phyloP scores from a whole-genome alignment of 2,888 invertebrate genomes.

The Harpagoxenus sublaevis region DNA sequence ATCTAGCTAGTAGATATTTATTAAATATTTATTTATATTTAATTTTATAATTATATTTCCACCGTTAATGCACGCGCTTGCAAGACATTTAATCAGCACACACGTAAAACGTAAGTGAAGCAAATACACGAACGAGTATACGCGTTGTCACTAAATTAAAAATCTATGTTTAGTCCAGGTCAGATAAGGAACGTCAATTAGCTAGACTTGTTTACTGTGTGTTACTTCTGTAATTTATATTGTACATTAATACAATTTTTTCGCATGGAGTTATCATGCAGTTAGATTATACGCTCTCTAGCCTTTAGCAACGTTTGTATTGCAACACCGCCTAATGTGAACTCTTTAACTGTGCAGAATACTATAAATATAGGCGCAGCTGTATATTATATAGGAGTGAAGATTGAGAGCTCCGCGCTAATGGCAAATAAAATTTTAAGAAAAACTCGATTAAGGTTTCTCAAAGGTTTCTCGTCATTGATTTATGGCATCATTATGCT shows the following conservation, averaged over 20 bases:
- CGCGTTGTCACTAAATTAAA: not conserved
- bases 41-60: not conserved
- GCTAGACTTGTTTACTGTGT: not conserved
- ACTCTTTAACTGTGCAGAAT: not conserved
- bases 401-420: not conserved
- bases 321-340: conserved; percentile 12
- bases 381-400: not conserved
- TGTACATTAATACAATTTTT: not conserved
- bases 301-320: not conserved
- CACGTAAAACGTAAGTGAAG: not conserved
- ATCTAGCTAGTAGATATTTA: not conserved
- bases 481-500: conserved; percentile 35
- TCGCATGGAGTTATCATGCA: not conserved
- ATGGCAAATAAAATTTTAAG: conserved; percentile 16
- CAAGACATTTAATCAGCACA: not conserved
- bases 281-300: not conserved
- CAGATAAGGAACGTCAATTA: not conserved
- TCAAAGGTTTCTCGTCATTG: not conserved
- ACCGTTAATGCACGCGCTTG: not conserved
- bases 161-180: not conserved
- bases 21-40: not conserved
- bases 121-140: not conserved
- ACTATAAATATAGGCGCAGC: conserved; percentile 10
- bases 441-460: conserved; percentile 20
- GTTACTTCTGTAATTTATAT: not conserved